These are phyloP conservation scores for Otolemur crassicaudatus DNA, from an alignment of 2,797 vertebrate genomes.

Conservation along the genomic window DNA sequence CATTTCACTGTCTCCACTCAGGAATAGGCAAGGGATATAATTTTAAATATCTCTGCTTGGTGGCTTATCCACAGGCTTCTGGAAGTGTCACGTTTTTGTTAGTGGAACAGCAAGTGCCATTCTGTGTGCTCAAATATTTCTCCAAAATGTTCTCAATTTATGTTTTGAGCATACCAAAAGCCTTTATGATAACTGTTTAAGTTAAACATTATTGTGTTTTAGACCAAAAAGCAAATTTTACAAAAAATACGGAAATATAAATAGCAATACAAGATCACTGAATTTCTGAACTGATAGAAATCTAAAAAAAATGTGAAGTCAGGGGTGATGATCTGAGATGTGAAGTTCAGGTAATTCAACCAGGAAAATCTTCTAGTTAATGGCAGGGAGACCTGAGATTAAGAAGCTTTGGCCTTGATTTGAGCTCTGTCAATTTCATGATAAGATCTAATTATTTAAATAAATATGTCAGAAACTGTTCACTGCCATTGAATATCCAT, in stretches of 20 bases:
- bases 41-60: slow-evolving; percentile 55
- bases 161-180: neutral
- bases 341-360: neutral
- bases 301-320: neutral
- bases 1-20: slow-evolving; percentile 24
- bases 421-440: neutral
- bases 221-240: neutral
- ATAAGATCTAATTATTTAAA: slow-evolving; percentile 14
- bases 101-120: neutral
- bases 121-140: neutral
- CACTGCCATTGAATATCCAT: neutral
- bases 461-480: neutral
- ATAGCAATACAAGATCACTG: neutral
- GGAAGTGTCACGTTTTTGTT: neutral
- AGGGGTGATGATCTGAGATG: neutral
- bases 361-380: neutral
- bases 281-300: slow-evolving; percentile 1
- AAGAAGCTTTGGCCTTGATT: neutral
- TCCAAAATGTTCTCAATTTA: neutral
- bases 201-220: neutral
- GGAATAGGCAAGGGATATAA: neutral
- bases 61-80: slow-evolving; percentile 1
- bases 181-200: neutral
- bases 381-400: neutral
- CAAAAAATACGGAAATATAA: neutral